These are phyloP conservation scores for Calephelis virginiensis DNA, from an alignment of 1,140 invertebrate species.

Conservation along the genomic window DNA sequence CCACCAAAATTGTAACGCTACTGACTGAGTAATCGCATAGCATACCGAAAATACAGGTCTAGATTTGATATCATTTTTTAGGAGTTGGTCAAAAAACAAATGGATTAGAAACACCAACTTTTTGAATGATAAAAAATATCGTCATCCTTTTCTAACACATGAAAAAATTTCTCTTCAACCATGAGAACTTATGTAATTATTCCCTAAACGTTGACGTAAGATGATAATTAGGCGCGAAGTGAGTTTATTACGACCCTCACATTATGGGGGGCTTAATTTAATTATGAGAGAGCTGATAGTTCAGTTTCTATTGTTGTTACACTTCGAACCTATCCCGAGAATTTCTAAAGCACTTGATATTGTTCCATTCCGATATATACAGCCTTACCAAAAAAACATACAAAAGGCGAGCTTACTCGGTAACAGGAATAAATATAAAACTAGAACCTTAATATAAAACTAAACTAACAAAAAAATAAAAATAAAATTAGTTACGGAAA, in stretches of 20 bases:
- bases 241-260: conserved; percentile 27
- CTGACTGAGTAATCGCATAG: no score
- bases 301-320: conserved; percentile 24
- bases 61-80: no score
- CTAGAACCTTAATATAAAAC: no score
- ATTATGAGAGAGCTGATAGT: conserved; percentile 28
- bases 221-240: conserved; percentile 29
- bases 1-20: no score
- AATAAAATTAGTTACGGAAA: no score
- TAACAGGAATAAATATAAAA: no score
- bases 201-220: conserved; percentile 24
- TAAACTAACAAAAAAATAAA: no score
- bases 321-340: neutral
- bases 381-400: no score
- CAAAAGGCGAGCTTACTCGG: no score
- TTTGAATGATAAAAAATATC: neutral
- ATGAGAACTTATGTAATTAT: conserved; percentile 31
- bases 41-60: no score
- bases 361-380: no score
- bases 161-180: conserved; percentile 1
- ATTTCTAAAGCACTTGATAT: neutral
- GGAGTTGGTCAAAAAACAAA: neutral
- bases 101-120: neutral
- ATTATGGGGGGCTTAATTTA: conserved; percentile 30
- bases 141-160: neutral